Evolutionary conservation across 64 coral and sea anemone genomes (phyloP).

Genomic region (Dendronephthya gigantea): DNA sequence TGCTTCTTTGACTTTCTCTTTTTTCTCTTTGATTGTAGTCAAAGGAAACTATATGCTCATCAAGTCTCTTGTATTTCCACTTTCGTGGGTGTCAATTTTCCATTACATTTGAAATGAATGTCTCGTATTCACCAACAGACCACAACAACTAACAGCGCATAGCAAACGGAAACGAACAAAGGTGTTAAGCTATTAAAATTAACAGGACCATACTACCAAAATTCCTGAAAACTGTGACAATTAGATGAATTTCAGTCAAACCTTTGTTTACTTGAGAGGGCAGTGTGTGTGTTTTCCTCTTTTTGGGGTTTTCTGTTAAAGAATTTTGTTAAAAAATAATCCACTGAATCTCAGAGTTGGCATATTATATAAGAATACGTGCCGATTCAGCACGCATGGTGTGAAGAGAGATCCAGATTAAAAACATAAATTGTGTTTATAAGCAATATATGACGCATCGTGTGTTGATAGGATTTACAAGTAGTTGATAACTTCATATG

Average conservation of each 20-base stretch:
- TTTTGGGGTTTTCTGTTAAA: too few relatives aligned
- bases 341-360: neutral
- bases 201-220: neutral
- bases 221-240: neutral
- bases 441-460: neutral
- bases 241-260: too few relatives aligned
- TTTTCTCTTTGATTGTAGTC: too few relatives aligned
- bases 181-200: neutral
- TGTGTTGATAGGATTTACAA: neutral
- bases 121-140: too few relatives aligned
- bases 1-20: too few relatives aligned
- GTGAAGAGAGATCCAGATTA: neutral
- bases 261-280: too few relatives aligned
- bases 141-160: too few relatives aligned
- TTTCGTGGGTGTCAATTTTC: too few relatives aligned
- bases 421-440: neutral
- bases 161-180: neutral
- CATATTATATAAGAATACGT: neutral
- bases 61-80: too few relatives aligned
- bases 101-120: too few relatives aligned
- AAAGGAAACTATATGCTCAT: too few relatives aligned
- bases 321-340: neutral
- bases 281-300: too few relatives aligned
- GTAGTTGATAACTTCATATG: neutral
- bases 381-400: neutral